Percentiles rank a stretch among this genome's conserved stretches.
Evolutionary conservation across 2,888 invertebrate genomes (phyloP).

Genomic region (Morinoia aosen): DNA sequence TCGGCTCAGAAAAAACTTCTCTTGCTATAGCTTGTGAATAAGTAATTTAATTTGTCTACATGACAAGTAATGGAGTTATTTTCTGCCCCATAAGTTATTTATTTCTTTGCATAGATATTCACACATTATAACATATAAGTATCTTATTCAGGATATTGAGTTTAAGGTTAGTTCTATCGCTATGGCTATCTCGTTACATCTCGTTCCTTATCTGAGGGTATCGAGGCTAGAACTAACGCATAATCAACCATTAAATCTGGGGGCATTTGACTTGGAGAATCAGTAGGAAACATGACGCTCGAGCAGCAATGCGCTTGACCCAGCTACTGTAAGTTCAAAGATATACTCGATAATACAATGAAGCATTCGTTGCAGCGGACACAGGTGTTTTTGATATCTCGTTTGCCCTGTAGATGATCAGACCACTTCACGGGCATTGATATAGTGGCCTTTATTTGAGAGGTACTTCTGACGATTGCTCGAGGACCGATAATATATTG

Average conservation of each 20-base stretch:
- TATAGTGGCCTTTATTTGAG: background rate
- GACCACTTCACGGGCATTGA: background rate
- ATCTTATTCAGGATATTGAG: no score
- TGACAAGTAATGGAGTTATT: no score
- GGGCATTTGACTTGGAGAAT: background rate
- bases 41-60: no score
- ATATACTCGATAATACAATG: background rate
- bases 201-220: background rate
- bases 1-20: no score
- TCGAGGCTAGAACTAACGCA: background rate
- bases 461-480: background rate
- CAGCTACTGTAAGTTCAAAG: background rate
- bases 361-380: background rate
- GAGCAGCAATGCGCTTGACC: background rate
- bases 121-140: no score
- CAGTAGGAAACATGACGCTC: background rate
- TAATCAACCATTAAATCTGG: background rate
- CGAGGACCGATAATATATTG: background rate
- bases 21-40: no score
- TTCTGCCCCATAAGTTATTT: no score
- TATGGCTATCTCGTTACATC: background rate
- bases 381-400: background rate
- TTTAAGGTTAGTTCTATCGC: no score
- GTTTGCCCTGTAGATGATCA: constrained; percentile 1
- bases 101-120: no score